Evolutionary conservation across 1,140 invertebrate genomes (phyloP).

Genomic region (Drosophila lacteicornis): DNA sequence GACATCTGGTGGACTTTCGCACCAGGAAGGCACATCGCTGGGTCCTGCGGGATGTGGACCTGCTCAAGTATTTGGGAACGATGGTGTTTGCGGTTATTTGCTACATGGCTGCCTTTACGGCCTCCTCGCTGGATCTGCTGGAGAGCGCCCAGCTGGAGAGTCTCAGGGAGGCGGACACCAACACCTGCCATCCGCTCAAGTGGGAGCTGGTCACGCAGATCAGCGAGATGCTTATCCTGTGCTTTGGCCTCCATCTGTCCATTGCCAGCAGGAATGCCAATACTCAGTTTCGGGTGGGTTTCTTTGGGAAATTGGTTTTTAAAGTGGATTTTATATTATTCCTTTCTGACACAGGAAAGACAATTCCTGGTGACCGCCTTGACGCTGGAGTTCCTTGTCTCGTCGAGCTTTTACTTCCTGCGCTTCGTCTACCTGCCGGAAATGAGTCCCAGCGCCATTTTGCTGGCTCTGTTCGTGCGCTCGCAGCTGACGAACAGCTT

Average conservation of each 20-base stretch:
- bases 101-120: constrained; percentile 95
- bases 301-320: background rate
- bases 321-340: background rate
- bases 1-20: constrained; percentile 91
- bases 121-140: constrained; percentile 87
- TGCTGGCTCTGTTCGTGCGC: constrained; percentile 89
- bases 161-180: constrained; percentile 86
- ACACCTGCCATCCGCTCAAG: constrained; percentile 91
- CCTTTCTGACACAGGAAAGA: constrained; percentile 87
- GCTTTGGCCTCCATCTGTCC: constrained; percentile 93
- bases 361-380: constrained; percentile 91
- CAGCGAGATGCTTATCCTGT: constrained; percentile 93
- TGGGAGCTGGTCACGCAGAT: constrained; percentile 96
- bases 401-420: constrained; percentile 89
- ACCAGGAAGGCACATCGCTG: constrained; percentile 96
- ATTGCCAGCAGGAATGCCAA: constrained; percentile 93
- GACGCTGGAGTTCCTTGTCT: constrained; percentile 90
- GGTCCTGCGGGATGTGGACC: constrained; percentile 93
- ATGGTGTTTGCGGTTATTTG: constrained; percentile 92
- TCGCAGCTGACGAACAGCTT: constrained; percentile 92
- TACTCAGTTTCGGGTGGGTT: constrained; percentile 90
- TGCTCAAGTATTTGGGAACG: constrained; percentile 90
- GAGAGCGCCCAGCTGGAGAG: constrained; percentile 84
- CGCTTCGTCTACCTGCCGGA: constrained; percentile 87
- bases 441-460: constrained; percentile 89